These are phyloP conservation scores for Cryptoleucopteryx plumbea DNA, from an alignment of 2,113 vertebrate genomes.

Conservation along the genomic window DNA sequence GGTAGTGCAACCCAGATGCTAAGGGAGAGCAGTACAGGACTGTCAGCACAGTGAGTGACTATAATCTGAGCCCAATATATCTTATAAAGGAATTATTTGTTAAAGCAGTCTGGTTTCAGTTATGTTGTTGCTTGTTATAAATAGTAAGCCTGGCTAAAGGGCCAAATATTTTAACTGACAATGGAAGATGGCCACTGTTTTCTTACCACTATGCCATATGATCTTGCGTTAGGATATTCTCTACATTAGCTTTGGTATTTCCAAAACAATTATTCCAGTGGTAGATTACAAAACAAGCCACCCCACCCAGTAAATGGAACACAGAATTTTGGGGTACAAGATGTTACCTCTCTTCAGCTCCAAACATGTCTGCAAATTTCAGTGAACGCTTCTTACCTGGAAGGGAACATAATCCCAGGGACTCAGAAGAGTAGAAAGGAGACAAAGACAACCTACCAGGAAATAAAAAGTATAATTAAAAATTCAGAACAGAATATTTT, in stretches of 20 bases:
- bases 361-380: neutral
- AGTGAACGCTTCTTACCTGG: constrained; percentile 74
- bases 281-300: neutral
- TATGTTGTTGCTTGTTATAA: neutral
- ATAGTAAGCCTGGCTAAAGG: neutral
- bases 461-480: neutral
- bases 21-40: neutral
- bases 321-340: neutral
- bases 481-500: neutral
- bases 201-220: neutral
- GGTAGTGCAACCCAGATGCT: neutral
- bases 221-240: neutral
- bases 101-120: neutral
- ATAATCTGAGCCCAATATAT: neutral
- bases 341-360: neutral
- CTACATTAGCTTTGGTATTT: neutral
- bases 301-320: neutral
- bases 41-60: neutral
- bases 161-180: neutral
- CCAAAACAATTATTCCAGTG: neutral
- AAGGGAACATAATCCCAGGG: constrained; percentile 86
- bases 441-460: constrained; percentile 80
- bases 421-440: constrained; percentile 73
- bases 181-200: fast-evolving
- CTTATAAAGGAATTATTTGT: neutral